A percentile compares a stretch with the other conserved stretches of the same genome.
Conservation (phyloP, 2,113 vertebrate species). For the Tragelaphus scriptus region DNA sequence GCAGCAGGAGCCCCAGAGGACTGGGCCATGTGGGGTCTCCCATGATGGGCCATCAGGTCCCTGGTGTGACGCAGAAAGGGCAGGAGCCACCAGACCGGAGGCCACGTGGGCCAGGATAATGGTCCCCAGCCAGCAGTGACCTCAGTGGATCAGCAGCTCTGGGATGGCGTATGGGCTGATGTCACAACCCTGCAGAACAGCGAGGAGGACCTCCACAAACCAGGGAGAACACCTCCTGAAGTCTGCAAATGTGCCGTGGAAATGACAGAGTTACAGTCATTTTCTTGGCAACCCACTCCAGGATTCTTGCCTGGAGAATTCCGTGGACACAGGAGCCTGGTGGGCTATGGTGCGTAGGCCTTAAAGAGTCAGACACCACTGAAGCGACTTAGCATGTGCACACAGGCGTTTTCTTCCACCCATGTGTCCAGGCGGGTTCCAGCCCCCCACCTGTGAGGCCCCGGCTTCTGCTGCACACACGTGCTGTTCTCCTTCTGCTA, state of each 20-base stretch:
- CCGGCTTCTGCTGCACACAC: not conserved
- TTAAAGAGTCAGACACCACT: not conserved
- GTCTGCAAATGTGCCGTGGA: not conserved
- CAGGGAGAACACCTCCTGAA: not conserved
- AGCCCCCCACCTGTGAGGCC: not conserved
- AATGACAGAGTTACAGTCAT: not conserved
- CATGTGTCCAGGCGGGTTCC: not conserved
- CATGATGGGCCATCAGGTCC: not conserved
- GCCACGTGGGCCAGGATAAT: not conserved
- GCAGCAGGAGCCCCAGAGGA: not conserved
- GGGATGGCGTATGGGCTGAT: too few species aligned
- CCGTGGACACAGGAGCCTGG: not conserved
- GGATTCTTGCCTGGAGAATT: not conserved
- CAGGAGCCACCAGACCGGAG: not conserved
- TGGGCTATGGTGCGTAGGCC: not conserved
- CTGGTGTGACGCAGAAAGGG: not conserved
- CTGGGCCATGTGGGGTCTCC: fast-evolving
- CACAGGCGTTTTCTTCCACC: not conserved
- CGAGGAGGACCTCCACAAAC: not conserved
- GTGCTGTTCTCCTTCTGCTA: not conserved
- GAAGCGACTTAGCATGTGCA: not conserved
- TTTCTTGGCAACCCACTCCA: not conserved
- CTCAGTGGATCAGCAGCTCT: not conserved
- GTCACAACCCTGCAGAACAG: not conserved
- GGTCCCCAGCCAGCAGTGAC: not conserved